Evolutionary conservation across 2,113 vertebrate genomes (phyloP).

Genomic region (Muscicapa adusta): DNA sequence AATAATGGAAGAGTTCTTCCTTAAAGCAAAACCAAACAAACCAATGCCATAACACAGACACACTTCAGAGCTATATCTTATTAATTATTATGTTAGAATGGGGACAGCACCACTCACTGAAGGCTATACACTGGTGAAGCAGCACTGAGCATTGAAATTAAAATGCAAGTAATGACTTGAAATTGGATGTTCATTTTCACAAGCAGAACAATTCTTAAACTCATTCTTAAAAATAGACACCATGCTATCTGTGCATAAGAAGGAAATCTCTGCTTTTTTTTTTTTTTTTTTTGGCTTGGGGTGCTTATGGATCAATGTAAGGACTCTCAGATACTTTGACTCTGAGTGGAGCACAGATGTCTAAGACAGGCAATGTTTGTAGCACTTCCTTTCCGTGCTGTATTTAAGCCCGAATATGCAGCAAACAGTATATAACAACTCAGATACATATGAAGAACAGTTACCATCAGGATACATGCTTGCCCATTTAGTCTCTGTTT

Average conservation of each 20-base stretch:
- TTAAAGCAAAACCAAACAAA: background rate
- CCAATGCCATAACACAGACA: background rate
- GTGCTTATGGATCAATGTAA: background rate
- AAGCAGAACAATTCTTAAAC: background rate
- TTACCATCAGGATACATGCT: background rate
- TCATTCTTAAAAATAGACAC: background rate
- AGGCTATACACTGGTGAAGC: background rate
- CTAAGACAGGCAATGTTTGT: slow-evolving; percentile 5
- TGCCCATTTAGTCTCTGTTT: background rate
- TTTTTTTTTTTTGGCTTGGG: background rate
- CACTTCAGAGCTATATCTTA: background rate
- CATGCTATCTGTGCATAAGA: background rate
- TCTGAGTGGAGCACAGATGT: background rate
- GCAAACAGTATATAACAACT: background rate
- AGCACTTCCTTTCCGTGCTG: background rate
- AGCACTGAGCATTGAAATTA: background rate
- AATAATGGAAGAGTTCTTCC: background rate
- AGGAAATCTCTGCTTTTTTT: background rate
- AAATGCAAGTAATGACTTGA: background rate
- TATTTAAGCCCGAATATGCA: background rate
- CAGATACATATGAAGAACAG: background rate
- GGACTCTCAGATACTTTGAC: background rate
- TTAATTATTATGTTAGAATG: background rate
- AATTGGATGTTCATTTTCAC: background rate
- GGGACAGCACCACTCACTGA: background rate